phyloP scores from a whole-genome alignment of 2,888 invertebrate genomes.

The Ptilodon capucinus region DNA sequence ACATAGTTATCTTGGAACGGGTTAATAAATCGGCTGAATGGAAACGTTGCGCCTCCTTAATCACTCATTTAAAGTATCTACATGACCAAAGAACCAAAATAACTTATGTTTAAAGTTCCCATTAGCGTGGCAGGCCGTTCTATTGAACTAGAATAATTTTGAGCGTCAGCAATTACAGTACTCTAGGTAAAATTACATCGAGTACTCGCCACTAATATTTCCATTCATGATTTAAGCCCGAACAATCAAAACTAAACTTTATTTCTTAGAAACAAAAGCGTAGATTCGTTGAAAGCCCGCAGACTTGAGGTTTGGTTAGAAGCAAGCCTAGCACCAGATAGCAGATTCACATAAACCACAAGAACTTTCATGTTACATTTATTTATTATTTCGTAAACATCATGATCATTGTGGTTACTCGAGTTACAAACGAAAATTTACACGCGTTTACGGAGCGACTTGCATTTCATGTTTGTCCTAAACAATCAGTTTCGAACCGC shows the following conservation, averaged over 20 bases:
- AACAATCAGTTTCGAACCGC: neutral
- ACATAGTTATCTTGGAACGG: constrained; percentile 37
- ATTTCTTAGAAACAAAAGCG: constrained; percentile 20
- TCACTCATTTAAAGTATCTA: constrained; percentile 9
- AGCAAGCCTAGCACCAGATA: constrained; percentile 42
- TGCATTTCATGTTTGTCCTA: constrained; percentile 9
- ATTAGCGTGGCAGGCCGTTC: neutral
- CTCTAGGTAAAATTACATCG: constrained; percentile 6
- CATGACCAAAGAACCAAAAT: no score
- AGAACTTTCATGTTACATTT: constrained; percentile 26
- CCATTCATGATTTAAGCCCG: constrained; percentile 6
- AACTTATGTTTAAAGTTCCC: neutral
- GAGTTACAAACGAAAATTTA: constrained; percentile 33
- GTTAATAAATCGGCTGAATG: constrained; percentile 6
- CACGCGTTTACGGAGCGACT: constrained; percentile 16
- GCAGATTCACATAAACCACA: constrained; percentile 25
- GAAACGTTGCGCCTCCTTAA: neutral
- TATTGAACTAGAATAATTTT: no score
- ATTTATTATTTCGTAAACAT: constrained; percentile 32
- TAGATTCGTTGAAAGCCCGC: constrained; percentile 12
- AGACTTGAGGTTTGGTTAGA: constrained; percentile 24
- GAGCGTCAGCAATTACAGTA: no score
- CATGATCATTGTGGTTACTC: constrained; percentile 20
- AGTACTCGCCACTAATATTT: constrained; percentile 2
- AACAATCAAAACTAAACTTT: constrained; percentile 9